These are phyloP conservation scores for Frankliniella fusca DNA, from an alignment of 2,888 invertebrate genomes.

Conservation along the genomic window DNA sequence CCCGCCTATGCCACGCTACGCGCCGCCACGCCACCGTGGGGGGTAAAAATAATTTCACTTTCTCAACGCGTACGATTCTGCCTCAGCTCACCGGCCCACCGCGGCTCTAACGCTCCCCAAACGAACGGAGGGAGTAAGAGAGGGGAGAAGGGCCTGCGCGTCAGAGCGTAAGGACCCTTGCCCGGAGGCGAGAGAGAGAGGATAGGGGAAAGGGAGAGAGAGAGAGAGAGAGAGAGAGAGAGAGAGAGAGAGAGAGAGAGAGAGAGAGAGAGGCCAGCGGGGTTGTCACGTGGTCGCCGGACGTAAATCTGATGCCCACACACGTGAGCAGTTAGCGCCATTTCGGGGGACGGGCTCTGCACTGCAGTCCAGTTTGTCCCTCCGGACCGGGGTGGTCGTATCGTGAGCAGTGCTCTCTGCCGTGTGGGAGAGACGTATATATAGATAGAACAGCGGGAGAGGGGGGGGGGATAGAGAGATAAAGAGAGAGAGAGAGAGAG, in stretches of 20 bases:
- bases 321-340: slow-evolving; percentile 13
- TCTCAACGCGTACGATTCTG: background rate
- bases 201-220: background rate
- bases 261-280: background rate
- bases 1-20: background rate
- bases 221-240: background rate
- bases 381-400: background rate
- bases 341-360: too few relatives aligned
- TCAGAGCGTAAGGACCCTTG: slow-evolving; percentile 10
- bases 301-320: slow-evolving; percentile 16
- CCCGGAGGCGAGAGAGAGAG: background rate
- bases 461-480: background rate
- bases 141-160: background rate
- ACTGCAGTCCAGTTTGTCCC: too few relatives aligned
- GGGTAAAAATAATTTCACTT: background rate
- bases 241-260: background rate
- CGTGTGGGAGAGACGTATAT: too few relatives aligned
- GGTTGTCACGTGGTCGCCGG: background rate
- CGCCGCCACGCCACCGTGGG: background rate
- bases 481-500: background rate
- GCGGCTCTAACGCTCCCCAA: background rate
- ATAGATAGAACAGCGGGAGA: background rate
- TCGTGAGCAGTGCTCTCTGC: too few relatives aligned
- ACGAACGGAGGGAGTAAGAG: background rate
- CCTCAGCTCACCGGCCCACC: background rate